These are phyloP conservation scores for Drosophila leonis DNA, from an alignment of 2,888 invertebrate species.

Conservation along the genomic window DNA sequence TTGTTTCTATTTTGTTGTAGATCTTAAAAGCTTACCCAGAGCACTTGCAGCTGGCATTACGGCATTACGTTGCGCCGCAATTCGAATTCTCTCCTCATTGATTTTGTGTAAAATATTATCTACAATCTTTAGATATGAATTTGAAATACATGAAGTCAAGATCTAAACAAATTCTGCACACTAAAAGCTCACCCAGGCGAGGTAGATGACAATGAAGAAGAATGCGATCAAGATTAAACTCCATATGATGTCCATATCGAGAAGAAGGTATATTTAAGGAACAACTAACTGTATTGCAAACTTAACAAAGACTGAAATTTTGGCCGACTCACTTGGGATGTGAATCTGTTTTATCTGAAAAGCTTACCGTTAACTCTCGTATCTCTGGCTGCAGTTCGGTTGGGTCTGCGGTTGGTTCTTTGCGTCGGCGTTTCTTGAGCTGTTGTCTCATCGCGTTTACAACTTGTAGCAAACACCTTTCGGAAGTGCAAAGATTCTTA, in stretches of 20 bases:
- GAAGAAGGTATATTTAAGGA: background rate
- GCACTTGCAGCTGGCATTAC: background rate
- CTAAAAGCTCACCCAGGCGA: conserved; percentile 21
- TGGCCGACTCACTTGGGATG: background rate
- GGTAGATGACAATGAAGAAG: background rate
- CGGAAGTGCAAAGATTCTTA: conserved; percentile 7
- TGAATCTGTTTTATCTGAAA: conserved; percentile 7
- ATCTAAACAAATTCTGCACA: fast-evolving
- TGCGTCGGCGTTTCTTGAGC: background rate
- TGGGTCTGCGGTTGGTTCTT: conserved; percentile 1
- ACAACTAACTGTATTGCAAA: conserved; percentile 7
- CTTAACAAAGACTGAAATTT: background rate
- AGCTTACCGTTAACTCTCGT: conserved; percentile 11
- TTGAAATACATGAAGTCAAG: background rate
- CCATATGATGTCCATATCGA: background rate
- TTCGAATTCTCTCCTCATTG: background rate
- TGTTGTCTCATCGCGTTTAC: background rate
- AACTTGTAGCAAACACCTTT: conserved; percentile 26
- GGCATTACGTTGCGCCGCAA: background rate
- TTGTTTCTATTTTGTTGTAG: background rate
- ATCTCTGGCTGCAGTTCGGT: background rate
- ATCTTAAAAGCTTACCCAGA: conserved; percentile 10
- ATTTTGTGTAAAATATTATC: background rate
- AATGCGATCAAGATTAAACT: background rate
- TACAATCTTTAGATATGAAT: background rate